Base-by-base conservation (phyloP, 1,140 invertebrate species). In the Stenopsyche tienmushanensis region DNA sequence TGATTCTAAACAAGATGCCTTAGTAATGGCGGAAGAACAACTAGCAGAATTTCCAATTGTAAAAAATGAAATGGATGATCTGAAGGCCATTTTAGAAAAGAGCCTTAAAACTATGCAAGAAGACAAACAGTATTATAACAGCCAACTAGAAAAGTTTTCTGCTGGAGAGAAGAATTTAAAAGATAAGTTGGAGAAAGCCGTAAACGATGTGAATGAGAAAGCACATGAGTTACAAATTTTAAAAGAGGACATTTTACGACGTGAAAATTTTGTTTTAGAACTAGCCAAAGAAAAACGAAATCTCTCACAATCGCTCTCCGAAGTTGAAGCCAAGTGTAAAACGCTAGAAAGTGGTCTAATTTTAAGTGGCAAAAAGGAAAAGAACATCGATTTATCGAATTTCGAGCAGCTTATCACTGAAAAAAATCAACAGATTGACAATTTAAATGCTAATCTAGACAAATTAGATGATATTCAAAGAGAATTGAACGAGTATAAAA, bases 211-310 rank as follows among this genome's bases (percentile, higher is more conserved):
- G 5, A 82, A 78, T 49, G 78, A 85, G 29, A 83, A 80, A 62
- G 79, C 79, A 1, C 82, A 83, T 44, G 83, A 88, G 67, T 70
- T 86, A 8, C 73, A 84, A 58, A 73, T 83, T 52, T 77, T 85
- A 5, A 83, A 82, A 73, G 78, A 82, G 62, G 85, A 85, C 66
- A 82, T 85, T 41, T 73, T 81, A 20, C 73, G 81, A 23, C 83
- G 84, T 64, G 84, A 88, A 73, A 83, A 83, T 26, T 84, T 87
- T 75, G 78, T 85, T 18, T 72, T 82, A 45, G 82, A 84, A 71
- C 73, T 86, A n/a, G 80, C 81, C 7, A 80, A 78, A 71, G 84
- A 85, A 62, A 84, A 85, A 72, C 74, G 76, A 5, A 81, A 77
- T 52, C 65, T 85, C 18, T 80, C 80, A 13, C 77, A 78, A 25